Percentiles rank a stretch among this genome's conserved stretches.
These are phyloP conservation scores for Uloborus plumipes DNA, from an alignment of 2,888 invertebrate species.

Conservation along the genomic window DNA sequence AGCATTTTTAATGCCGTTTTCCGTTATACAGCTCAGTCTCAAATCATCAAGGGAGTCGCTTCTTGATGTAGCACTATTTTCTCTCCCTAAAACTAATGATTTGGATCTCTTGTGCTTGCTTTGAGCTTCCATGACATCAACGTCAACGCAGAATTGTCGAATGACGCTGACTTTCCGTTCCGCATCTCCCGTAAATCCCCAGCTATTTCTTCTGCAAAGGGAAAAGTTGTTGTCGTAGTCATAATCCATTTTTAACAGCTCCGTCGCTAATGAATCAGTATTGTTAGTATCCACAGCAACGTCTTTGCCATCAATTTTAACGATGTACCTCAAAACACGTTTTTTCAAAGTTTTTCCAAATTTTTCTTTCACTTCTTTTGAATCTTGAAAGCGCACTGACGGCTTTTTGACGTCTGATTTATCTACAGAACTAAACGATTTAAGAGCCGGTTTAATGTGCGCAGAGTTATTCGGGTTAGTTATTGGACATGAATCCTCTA, in stretches of 20 bases:
- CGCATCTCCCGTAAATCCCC: slow-evolving; percentile 59
- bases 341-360: slow-evolving; percentile 42
- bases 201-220: slow-evolving; percentile 43
- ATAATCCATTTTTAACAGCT: slow-evolving; percentile 49
- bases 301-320: slow-evolving; percentile 55
- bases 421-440: background rate
- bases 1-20: too few species aligned
- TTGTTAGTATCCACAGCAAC: slow-evolving; percentile 38
- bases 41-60: slow-evolving; percentile 7
- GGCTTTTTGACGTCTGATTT: background rate
- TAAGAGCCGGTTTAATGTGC: slow-evolving; percentile 16
- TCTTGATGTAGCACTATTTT: background rate
- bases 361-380: slow-evolving; percentile 14
- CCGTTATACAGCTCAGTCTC: too few species aligned
- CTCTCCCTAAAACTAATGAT: slow-evolving; percentile 12
- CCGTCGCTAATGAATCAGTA: slow-evolving; percentile 27
- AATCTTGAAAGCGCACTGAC: slow-evolving; percentile 25
- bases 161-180: slow-evolving; percentile 49
- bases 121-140: slow-evolving; percentile 29
- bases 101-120: slow-evolving; percentile 24
- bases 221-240: slow-evolving; percentile 32
- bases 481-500: slow-evolving; percentile 58
- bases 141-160: slow-evolving; percentile 45
- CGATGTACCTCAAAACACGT: slow-evolving; percentile 49
- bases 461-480: background rate